Evolutionary conservation across 2,797 vertebrate species (phyloP).

Genomic region (Octomys mimax): DNA sequence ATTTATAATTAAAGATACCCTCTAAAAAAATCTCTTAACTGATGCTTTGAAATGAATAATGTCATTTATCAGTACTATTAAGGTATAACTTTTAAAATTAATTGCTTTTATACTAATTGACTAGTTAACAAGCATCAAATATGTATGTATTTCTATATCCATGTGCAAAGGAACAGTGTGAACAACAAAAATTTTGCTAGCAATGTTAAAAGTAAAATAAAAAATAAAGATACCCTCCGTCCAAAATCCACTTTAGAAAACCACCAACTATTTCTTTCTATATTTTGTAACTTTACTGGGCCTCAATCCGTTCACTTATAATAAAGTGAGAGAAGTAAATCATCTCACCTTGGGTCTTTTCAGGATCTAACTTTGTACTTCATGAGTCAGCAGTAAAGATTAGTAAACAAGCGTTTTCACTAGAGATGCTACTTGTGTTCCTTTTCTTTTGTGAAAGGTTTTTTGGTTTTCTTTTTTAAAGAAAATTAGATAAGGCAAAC

Average conservation of each 20-base stretch:
- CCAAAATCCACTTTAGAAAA: constrained; percentile 39
- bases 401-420: not conserved
- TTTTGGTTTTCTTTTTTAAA: not conserved
- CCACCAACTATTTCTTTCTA: not conserved
- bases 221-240: not conserved
- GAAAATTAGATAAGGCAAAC: not conserved
- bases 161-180: not conserved
- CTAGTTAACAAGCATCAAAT: constrained; percentile 66
- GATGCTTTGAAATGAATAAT: constrained; percentile 50
- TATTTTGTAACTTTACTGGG: not conserved
- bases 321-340: not conserved
- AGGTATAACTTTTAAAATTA: constrained; percentile 73
- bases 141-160: not conserved
- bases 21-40: constrained; percentile 38
- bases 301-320: not conserved
- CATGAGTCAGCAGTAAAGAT: not conserved
- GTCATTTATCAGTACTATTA: constrained; percentile 67
- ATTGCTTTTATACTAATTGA: constrained; percentile 74
- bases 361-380: not conserved
- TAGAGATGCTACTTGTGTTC: not conserved
- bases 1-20: not conserved
- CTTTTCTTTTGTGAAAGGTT: not conserved
- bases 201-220: constrained; percentile 3
- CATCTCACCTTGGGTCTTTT: not conserved
- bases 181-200: constrained; percentile 48